These are phyloP conservation scores for Euplexia lucipara DNA, from an alignment of 2,888 invertebrate species.

Conservation along the genomic window DNA sequence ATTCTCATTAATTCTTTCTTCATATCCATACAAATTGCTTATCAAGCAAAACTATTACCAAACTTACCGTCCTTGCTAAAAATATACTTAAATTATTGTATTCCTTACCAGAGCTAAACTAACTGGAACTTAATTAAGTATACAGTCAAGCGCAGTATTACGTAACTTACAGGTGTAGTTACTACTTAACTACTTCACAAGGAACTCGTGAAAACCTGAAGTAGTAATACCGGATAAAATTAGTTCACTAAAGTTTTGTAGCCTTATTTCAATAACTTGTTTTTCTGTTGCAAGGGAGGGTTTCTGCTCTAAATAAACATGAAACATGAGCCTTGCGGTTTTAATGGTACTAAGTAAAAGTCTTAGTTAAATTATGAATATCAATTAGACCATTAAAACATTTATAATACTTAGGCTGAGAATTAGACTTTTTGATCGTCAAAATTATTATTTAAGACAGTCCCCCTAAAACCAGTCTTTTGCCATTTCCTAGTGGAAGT, in stretches of 20 bases:
- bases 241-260: slow-evolving; percentile 25
- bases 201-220: slow-evolving; percentile 14
- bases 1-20: too few species aligned
- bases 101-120: slow-evolving; percentile 10
- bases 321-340: too few species aligned
- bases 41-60: too few species aligned
- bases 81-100: slow-evolving; percentile 9
- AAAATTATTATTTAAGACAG: too few species aligned
- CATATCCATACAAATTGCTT: too few species aligned
- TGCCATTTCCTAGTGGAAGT: too few species aligned
- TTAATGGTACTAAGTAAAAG: too few species aligned
- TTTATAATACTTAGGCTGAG: too few species aligned
- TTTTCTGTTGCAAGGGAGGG: not conserved
- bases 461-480: too few species aligned
- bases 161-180: slow-evolving; percentile 44
- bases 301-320: not conserved
- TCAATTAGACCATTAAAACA: too few species aligned
- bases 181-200: slow-evolving; percentile 16
- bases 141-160: slow-evolving; percentile 41
- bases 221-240: slow-evolving; percentile 18
- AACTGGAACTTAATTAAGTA: slow-evolving; percentile 29
- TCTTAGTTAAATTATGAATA: too few species aligned
- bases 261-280: slow-evolving; percentile 27
- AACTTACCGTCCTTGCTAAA: not conserved
- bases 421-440: too few species aligned